Base-by-base conservation (phyloP, 2,797 vertebrate genomes). In the Diplodus puntazzo region DNA sequence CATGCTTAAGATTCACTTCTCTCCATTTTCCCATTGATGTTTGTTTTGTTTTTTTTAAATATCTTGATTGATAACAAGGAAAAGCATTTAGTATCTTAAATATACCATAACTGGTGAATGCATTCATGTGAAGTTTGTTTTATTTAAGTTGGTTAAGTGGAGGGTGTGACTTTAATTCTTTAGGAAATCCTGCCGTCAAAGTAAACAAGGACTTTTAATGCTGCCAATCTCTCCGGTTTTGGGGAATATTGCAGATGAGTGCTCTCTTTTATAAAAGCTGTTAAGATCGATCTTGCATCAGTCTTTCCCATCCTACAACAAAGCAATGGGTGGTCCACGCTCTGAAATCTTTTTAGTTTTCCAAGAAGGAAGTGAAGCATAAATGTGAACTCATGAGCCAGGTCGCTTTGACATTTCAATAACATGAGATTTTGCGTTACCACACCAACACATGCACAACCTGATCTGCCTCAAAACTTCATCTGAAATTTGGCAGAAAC, bases 121-220 rank as follows among this genome's bases (percentile, higher is more conserved):
- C 25, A 69, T 57, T 67, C 11, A 45, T 30, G 3, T 65, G 25
- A 61, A 66, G 23, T 30, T 42, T 69, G 16, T 75, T 63, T 79
- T 69, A 39, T 54, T 55, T 50, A 7, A 73, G 49, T 1, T 62
- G 34, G n/a, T 14, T 48, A 11, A 60, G 13, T 48, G n/a, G 25
- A 61, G 14, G 21, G 16, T 52, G 23, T 50, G 9, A 49, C n/a
- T 27, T 3, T 8, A 6, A 54, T 42, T 57, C 67, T 70, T 55
- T 65, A 12, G 48, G 20, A 57, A 69, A 49, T 20, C 43, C 17
- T 68, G 21, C 48, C 3, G 0, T 74, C 17, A 25, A 13, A 53
- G 48, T 45, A 0, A 75, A 48, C 39, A 48, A 21, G 23, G 23
- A 55, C 8, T 63, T 55, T 49, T 23, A 73, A 53, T 17, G 34